Percentiles rank a stretch among this genome's conserved stretches.
phyloP scores from a whole-genome alignment of 2,888 invertebrate species.

The Tiliacea aurago region DNA sequence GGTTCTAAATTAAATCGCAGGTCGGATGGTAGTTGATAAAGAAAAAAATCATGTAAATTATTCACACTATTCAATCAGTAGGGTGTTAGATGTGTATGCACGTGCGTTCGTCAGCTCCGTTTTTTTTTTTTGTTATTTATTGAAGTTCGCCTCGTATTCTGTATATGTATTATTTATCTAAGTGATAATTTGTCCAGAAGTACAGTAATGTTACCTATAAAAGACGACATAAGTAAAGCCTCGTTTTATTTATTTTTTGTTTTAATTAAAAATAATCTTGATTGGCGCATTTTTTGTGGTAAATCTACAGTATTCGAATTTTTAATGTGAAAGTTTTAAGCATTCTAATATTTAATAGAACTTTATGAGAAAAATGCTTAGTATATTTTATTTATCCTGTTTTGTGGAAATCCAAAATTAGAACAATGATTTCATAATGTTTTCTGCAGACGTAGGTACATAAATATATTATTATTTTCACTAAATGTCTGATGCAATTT shows the following conservation, averaged over 20 bases:
- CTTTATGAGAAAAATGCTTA: conserved; percentile 12
- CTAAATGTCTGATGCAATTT: not conserved
- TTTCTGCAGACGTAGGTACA: not conserved
- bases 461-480: not conserved
- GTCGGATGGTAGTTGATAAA: conserved; percentile 45
- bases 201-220: conserved; percentile 59
- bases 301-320: conserved; percentile 63
- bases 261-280: conserved; percentile 13
- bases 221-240: conserved; percentile 56
- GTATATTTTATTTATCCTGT: conserved; percentile 52
- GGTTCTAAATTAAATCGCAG: not conserved
- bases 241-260: conserved; percentile 58
- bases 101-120: conserved; percentile 49
- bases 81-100: conserved; percentile 63
- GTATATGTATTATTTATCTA: conserved; percentile 85
- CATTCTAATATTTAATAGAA: conserved; percentile 58
- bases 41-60: conserved; percentile 63
- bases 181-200: conserved; percentile 75
- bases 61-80: conserved; percentile 62
- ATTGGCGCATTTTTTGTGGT: conserved; percentile 28
- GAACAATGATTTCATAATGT: not conserved
- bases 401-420: not conserved
- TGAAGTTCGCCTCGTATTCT: conserved; percentile 65
- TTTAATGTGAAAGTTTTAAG: conserved; percentile 47
- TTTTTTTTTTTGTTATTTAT: conserved; percentile 62